phyloP scores from a whole-genome alignment of 2,797 vertebrate species.

The Mycteria americana region DNA sequence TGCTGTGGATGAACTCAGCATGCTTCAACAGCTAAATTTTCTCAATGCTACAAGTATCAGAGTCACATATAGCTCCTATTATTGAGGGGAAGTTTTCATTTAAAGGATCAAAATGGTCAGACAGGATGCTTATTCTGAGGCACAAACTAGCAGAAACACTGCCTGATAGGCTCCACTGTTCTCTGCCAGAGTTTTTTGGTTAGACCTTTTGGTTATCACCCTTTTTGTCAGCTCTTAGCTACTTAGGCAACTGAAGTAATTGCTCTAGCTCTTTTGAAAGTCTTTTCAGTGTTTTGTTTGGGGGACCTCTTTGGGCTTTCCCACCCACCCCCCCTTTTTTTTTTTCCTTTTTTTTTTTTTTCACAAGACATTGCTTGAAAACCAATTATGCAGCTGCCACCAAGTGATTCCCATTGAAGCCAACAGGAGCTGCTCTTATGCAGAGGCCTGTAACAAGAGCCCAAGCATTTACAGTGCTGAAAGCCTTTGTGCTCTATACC shows the following conservation, averaged over 20 bases:
- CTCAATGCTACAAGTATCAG: neutral
- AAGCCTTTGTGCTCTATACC: neutral
- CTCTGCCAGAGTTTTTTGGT: neutral
- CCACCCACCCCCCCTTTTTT: neutral
- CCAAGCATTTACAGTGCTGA: neutral
- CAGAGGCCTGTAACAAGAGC: neutral
- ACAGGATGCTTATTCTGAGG: neutral
- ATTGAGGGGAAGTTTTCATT: neutral
- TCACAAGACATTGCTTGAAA: neutral
- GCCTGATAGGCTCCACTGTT: neutral
- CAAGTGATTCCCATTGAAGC: conserved; percentile 25
- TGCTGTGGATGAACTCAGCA: neutral
- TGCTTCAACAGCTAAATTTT: neutral
- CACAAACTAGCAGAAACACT: neutral
- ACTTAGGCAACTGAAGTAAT: neutral
- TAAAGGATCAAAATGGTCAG: neutral
- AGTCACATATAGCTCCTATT: neutral
- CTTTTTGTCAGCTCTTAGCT: neutral
- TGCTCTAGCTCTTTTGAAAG: neutral
- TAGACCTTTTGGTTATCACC: neutral
- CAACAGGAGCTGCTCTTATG: neutral
- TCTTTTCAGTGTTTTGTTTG: neutral
- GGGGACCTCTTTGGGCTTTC: neutral
- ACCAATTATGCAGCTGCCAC: conserved; percentile 28
- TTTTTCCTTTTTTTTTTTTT: neutral